These are phyloP conservation scores for Dendrolimus kikuchii DNA, from an alignment of 1,140 invertebrate species.

Conservation along the genomic window DNA sequence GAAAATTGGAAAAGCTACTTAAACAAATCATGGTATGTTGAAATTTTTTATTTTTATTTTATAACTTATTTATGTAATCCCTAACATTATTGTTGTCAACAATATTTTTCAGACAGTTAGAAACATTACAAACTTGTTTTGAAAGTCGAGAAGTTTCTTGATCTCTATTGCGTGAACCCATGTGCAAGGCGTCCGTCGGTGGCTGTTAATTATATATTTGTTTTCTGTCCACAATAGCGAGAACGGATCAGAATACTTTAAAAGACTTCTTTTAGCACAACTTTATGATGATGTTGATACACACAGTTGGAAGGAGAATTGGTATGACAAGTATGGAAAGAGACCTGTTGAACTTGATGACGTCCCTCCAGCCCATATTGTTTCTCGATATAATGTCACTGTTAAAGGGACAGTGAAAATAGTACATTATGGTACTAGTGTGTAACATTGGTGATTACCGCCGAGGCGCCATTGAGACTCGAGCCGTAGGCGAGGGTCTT, in stretches of 20 bases:
- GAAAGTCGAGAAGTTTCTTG: constrained; percentile 25
- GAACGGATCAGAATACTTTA: constrained; percentile 8
- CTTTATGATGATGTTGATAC: constrained; percentile 11
- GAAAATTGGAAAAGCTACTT: too few relatives aligned
- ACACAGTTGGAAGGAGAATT: constrained; percentile 17
- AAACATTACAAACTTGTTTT: too few relatives aligned
- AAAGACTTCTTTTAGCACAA: constrained; percentile 13
- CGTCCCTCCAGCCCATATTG: constrained; percentile 16
- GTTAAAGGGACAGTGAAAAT: constrained; percentile 10
- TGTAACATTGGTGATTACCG: too few relatives aligned
- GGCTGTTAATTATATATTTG: constrained; percentile 12
- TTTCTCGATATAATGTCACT: constrained; percentile 14
- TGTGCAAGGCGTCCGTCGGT: constrained; percentile 12
- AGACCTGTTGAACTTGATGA: constrained; percentile 13
- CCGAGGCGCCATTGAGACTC: too few relatives aligned
- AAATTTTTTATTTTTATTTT: too few relatives aligned
- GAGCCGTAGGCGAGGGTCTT: too few relatives aligned
- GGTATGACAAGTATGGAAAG: constrained; percentile 19
- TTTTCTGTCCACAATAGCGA: constrained; percentile 14
- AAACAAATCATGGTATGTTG: too few relatives aligned
- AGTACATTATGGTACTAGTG: constrained; percentile 15
- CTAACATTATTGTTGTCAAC: too few relatives aligned
- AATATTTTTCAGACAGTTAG: too few relatives aligned
- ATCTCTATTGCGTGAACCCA: constrained; percentile 19
- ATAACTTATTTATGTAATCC: too few relatives aligned